A percentile compares a stretch with the other conserved stretches of the same genome.
Conservation (phyloP, 2,113 vertebrate species). For the Bothrops jararaca region DNA sequence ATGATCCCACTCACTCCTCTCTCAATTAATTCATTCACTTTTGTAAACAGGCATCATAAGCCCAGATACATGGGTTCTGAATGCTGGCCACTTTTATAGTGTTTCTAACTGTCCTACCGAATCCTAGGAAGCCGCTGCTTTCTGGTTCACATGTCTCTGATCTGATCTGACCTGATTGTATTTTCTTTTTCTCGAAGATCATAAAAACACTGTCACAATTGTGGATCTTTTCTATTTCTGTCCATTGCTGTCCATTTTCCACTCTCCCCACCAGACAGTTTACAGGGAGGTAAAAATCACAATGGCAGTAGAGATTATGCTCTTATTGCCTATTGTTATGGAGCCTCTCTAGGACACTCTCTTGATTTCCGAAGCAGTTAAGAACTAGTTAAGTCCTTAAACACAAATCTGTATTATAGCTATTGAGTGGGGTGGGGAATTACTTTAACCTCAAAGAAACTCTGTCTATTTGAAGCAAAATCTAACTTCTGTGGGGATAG, state of each 20-base stretch:
- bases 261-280: background rate
- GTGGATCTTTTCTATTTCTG: background rate
- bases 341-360: background rate
- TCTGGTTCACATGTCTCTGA: background rate
- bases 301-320: background rate
- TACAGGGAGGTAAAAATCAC: background rate
- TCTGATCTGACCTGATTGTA: background rate
- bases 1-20: background rate
- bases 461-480: background rate
- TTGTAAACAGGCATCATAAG: background rate
- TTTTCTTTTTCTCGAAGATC: background rate
- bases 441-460: background rate
- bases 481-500: background rate
- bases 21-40: background rate
- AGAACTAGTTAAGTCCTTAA: background rate
- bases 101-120: background rate
- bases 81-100: background rate
- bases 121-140: background rate
- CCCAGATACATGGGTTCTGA: background rate
- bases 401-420: background rate
- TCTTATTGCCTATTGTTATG: background rate
- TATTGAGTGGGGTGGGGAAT: background rate
- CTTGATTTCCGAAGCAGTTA: background rate
- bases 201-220: background rate
- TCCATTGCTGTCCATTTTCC: background rate